These are phyloP conservation scores for Tipula vernalis DNA, from an alignment of 2,888 invertebrate species.

Conservation along the genomic window DNA sequence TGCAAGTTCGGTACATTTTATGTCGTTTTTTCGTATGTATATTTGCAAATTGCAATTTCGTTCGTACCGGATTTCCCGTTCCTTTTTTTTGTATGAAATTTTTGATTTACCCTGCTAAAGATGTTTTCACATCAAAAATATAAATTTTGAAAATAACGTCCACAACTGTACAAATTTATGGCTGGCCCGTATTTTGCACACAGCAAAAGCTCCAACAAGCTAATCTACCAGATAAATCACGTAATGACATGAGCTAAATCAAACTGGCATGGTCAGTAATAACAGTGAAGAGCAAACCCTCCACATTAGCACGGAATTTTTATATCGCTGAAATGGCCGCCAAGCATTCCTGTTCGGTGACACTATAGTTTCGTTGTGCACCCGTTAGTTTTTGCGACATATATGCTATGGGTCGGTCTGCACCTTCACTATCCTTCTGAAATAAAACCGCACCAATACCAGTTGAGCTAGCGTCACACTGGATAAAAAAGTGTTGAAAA, in stretches of 20 bases:
- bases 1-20: too few species aligned
- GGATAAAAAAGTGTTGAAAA: neutral
- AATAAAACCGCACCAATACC: neutral
- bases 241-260: neutral
- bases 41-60: too few species aligned
- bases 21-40: too few species aligned
- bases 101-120: too few species aligned
- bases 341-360: neutral
- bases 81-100: too few species aligned
- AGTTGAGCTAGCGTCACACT: neutral
- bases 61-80: too few species aligned
- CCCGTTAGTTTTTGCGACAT: neutral
- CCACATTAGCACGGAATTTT: neutral
- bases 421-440: neutral
- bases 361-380: neutral
- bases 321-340: neutral
- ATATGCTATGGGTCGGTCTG: neutral
- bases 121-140: too few species aligned
- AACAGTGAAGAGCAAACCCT: neutral
- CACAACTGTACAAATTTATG: too few species aligned
- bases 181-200: too few species aligned
- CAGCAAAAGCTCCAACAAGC: neutral
- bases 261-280: neutral
- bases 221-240: neutral
- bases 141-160: too few species aligned